Base-by-base conservation (phyloP, 2,888 invertebrate genomes). In the Pseudoips prasinana region DNA sequence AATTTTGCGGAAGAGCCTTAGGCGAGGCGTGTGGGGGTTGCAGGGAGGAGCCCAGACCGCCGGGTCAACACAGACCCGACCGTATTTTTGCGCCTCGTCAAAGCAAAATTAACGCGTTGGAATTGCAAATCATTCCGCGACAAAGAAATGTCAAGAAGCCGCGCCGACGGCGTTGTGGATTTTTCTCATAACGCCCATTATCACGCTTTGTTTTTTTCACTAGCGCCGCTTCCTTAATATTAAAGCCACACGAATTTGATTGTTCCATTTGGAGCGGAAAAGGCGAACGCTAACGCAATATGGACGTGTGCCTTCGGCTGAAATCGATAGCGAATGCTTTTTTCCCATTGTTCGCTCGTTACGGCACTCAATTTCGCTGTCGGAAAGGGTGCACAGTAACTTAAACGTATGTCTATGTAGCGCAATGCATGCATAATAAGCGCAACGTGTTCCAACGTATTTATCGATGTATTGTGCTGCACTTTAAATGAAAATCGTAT, bases 91-190 rank as follows among this genome's bases (percentile, higher is more conserved):
- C 77, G 80, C 73, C 73, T 72, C 82, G 79, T 84, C 87, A 86
- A 85, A 83, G 86, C 76, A 69, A 85, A 87, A 87, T 87, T 87
- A 87, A 75, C 81, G 83, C 75, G 66, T 80, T 83, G 73, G 84
- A 87, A 81, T 86, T 87, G 86, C 85, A 87, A 87, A 87, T 87
- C 81, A 84, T 72, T 69, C 66, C 60, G 55, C 72, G 71, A 78
- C 80, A 83, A 83, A 82, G 84, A 80, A 81, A 84, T 72, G 79
- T 79, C 81, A 75, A 77, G 75, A 68, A 71, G 70, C 68, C 74
- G 29, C 35, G 34, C 23, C 46, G 65, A 45, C 60, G 67, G 71
- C 70, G 66, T 59, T 82, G 82, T 82, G 66, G 77, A 79, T 81
- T 83, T 83, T 83, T 80, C 76, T 80, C 73, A 76, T 83, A 77